phyloP scores from a whole-genome alignment of 2,797 vertebrate genomes.

The Platyrinchus mystaceus region DNA sequence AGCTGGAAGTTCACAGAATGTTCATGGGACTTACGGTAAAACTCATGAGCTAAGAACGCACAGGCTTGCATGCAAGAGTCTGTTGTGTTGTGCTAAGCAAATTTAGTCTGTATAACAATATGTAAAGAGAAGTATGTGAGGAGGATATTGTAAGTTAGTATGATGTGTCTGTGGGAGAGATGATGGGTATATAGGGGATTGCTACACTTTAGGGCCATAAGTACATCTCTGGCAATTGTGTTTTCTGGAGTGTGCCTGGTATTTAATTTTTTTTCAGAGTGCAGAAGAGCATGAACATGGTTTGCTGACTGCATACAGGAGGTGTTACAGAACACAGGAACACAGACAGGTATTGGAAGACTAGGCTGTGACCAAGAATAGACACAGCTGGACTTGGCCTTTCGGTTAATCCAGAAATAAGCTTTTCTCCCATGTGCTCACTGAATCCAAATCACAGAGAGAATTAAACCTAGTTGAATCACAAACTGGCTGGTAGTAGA shows the following conservation, averaged over 20 bases:
- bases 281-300: not conserved
- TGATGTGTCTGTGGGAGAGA: not conserved
- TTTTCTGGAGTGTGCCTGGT: not conserved
- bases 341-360: not conserved
- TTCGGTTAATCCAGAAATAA: not conserved
- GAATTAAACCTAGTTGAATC: not conserved
- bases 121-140: not conserved
- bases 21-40: not conserved
- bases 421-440: not conserved
- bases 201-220: not conserved
- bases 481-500: not conserved
- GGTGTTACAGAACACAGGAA: not conserved
- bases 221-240: not conserved
- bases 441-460: not conserved
- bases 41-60: not conserved
- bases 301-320: not conserved
- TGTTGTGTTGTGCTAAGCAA: not conserved
- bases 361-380: not conserved
- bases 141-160: not conserved
- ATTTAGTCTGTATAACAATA: not conserved
- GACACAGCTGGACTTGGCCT: not conserved
- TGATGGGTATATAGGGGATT: not conserved
- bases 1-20: slow-evolving; percentile 42
- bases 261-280: not conserved
- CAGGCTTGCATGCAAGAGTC: not conserved